phyloP scores from a whole-genome alignment of 1,140 invertebrate species.

The Pogonomyrmex californicus region DNA sequence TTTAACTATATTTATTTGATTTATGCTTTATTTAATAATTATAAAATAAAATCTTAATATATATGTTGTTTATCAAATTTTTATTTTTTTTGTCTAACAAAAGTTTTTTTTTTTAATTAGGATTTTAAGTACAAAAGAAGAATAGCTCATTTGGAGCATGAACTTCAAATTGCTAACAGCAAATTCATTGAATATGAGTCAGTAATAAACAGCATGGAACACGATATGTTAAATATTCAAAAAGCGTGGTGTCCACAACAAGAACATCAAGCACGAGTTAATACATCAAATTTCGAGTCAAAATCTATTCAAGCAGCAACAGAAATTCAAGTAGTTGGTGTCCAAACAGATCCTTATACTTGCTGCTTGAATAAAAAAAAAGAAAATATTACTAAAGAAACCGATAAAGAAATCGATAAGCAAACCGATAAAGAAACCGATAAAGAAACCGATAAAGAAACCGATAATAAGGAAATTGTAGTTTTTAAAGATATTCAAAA shows the following conservation, averaged over 20 bases:
- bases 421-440: background rate
- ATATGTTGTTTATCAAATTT: background rate
- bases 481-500: background rate
- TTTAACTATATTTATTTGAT: conserved; percentile 15
- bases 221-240: conserved; percentile 78
- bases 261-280: conserved; percentile 33
- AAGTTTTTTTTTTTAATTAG: conserved; percentile 66
- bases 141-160: conserved; percentile 78
- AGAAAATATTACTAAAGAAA: background rate
- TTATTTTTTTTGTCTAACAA: background rate
- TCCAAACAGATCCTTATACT: conserved; percentile 75
- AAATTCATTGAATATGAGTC: conserved; percentile 77
- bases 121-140: conserved; percentile 79
- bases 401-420: background rate
- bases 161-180: conserved; percentile 73
- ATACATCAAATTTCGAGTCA: conserved; percentile 14
- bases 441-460: background rate
- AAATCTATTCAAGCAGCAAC: conserved; percentile 62
- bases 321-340: conserved; percentile 49
- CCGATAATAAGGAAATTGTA: background rate
- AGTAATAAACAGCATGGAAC: conserved; percentile 77
- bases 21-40: conserved; percentile 9
- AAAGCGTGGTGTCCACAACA: conserved; percentile 74
- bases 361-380: conserved; percentile 64
- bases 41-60: conserved; percentile 18